These are phyloP conservation scores for Orycteropus afer DNA, from an alignment of 2,113 vertebrate genomes.

Conservation along the genomic window DNA sequence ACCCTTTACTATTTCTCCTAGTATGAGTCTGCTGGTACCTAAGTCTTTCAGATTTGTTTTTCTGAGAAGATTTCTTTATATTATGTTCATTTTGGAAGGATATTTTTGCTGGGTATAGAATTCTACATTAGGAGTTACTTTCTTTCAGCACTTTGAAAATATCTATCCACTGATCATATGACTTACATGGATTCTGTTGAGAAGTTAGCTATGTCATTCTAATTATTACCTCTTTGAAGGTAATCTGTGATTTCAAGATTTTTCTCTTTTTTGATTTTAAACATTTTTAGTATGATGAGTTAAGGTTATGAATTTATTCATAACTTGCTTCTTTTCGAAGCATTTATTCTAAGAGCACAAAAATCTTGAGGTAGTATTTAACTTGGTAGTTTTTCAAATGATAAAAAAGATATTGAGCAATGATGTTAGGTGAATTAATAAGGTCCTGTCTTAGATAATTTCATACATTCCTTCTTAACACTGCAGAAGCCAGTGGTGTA, in stretches of 20 bases:
- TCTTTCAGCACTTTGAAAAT: conserved; percentile 3
- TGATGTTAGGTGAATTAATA: neutral
- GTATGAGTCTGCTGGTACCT: neutral
- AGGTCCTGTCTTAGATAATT: neutral
- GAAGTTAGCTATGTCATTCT: conserved; percentile 24
- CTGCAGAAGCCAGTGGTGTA: neutral
- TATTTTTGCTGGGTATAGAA: conserved; percentile 64
- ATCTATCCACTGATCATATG: neutral
- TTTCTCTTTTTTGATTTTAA: conserved; percentile 50
- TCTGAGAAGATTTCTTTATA: neutral
- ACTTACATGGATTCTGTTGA: conserved; percentile 6
- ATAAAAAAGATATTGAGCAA: neutral
- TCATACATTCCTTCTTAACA: no score
- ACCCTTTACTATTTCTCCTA: neutral
- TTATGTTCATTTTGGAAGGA: conserved; percentile 11
- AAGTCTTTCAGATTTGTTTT: conserved; percentile 3
- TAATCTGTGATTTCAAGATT: conserved; percentile 12
- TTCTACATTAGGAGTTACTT: conserved; percentile 39
- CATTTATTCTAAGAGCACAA: neutral
- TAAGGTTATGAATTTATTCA: conserved; percentile 42
- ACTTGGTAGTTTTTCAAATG: neutral
- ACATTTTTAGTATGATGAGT: conserved; percentile 1
- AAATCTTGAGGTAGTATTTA: neutral
- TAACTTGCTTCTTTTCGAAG: conserved; percentile 7
- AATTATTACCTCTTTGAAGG: neutral